Base-by-base conservation (phyloP, 2,797 vertebrate genomes). In the Nothura maculosa region DNA sequence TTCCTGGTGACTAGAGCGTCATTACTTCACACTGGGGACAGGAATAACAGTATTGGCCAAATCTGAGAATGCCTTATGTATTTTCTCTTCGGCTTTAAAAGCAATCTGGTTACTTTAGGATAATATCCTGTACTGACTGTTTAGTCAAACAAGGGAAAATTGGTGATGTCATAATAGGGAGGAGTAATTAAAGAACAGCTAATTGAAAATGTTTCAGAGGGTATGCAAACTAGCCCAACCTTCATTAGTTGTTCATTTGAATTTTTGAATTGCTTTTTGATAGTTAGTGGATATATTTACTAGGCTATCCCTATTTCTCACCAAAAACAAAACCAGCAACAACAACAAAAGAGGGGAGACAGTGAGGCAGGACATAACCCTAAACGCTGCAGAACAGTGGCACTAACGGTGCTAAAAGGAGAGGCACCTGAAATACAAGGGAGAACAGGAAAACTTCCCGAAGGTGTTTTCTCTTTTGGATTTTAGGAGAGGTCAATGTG, bases 401-500 rank as follows among this genome's bases (percentile, higher is more conserved):
- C 79, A 58, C 74, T 36, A 2, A 81, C 87, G 78, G 76, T n/a
- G 48, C 84, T 91, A 63, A 89, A 92, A 96, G 90, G 52, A 92
- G 77, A 89, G 70, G 63, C 85, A 66, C 89, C 85, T 79, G 76
- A 91, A 93, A 78, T 55, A 50, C 36, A 34, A 30, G 4, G 85
- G 42, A 88, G 93, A 92, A 90, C 47, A 79, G 48, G 82, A 94
- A 95, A 85, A 55, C 38, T 68, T 45, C 83, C 83, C 84, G 81
- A 94, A 83, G 36, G 14, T 86, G 50, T 80, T 93, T 92, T 94
- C 61, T 69, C 88, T 86, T 96, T 87, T 96, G 81, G 91, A 77
- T 91, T 93, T 27, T 80, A 87, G 87, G 81, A 72, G 78, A 79
- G 94, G 73, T 78, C 91, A 93, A 72, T 55, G 57, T 5, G 90